Conservation (phyloP, 1,140 invertebrate species). For the Limonius californicus region DNA sequence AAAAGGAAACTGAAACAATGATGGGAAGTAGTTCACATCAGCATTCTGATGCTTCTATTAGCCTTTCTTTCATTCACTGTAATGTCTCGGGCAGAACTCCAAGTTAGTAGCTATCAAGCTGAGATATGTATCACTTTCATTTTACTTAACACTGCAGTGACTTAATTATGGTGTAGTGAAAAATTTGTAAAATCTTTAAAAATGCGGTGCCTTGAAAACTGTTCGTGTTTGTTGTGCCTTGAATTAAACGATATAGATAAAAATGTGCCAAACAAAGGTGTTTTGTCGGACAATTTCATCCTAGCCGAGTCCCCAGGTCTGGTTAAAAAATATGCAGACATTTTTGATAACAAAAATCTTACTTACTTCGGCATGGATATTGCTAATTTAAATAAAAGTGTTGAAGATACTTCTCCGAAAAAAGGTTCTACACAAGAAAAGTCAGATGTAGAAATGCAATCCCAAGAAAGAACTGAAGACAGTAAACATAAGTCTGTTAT, state of each 20-base stretch:
- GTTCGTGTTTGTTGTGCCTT: constrained; percentile 50
- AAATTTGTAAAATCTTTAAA: neutral
- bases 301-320: constrained; percentile 25
- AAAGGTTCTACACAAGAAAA: neutral
- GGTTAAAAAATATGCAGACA: constrained; percentile 4
- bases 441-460: neutral
- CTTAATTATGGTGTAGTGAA: neutral
- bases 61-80: neutral
- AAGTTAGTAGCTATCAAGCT: neutral
- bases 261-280: constrained; percentile 25
- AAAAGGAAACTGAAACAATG: constrained; percentile 30
- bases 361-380: constrained; percentile 40
- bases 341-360: constrained; percentile 31
- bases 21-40: constrained; percentile 31
- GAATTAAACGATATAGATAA: constrained; percentile 47
- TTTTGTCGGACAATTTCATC: constrained; percentile 48
- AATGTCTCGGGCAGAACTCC: neutral
- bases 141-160: neutral
- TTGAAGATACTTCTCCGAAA: neutral
- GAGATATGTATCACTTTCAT: neutral
- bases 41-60: neutral
- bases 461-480: constrained; percentile 16
- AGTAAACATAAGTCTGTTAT: constrained; percentile 44
- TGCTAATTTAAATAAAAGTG: constrained; percentile 2
- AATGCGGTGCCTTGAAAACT: constrained; percentile 51